Evolutionary conservation across 2,113 vertebrate species (phyloP), one percentile per base, ranked within the genome.

Genomic region (Dryoscopus gambensis): DNA sequence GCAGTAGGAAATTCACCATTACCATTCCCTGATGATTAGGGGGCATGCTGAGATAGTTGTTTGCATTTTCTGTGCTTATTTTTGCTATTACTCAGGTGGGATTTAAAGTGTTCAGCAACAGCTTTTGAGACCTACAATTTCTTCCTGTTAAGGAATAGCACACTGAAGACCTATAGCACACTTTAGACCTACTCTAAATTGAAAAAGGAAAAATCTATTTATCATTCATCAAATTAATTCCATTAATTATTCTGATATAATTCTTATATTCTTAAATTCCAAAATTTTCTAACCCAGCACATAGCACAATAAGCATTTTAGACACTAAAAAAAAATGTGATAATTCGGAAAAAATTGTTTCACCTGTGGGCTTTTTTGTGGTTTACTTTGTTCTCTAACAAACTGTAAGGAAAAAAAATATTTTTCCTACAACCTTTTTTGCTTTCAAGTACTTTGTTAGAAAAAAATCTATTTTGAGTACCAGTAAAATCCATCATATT

Each of bases 401-500:
- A 93, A 62, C 60, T 91, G 69, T 86, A 75, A 88, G 35, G 13
- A 13, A 31, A 91, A 70, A 47, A 35, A 81, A 10, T 2, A 23
- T 2, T 23, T 64, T 55, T 81, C 71, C 83, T 87, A 57, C 67
- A 90, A 84, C 20, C 4, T 39, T 89, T 78, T 73, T 84, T 1
- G 1, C 70, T 85, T 93, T 88, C 39, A 77, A 80, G 39, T 77
- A 93, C 78, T 92, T 89, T 84, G 77, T 89, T 52, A 67, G 39
- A 14, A 87, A 92, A 92, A 89, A 53, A 53, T 81, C 85, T 93
- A 65, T 79, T 82, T 91, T 91, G 47, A 56, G 82, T 81, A 44
- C 57, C 47, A 95, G 89, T 69, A 93, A 96, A 96, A 97, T 96
- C 89, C 11, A 92, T 97, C 95, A 92, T 62, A 88, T 87, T 95